Evolutionary conservation across 2,113 vertebrate species (phyloP).

Genomic region (Falco punctatus): DNA sequence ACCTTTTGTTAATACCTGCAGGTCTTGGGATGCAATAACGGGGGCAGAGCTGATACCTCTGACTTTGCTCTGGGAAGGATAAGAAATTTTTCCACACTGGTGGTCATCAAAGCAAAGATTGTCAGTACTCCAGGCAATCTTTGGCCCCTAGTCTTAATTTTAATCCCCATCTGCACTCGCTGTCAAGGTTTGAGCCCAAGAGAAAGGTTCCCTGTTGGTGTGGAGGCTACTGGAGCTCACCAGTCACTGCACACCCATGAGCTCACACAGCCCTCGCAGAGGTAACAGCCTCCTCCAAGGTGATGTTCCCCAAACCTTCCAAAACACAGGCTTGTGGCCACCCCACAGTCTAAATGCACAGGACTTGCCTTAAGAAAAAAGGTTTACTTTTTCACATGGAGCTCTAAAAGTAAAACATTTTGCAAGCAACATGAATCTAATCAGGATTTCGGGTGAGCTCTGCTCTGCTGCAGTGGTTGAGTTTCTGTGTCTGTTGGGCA

Average conservation of each 20-base stretch:
- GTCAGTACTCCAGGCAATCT: not conserved
- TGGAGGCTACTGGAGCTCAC: slow-evolving; percentile 25
- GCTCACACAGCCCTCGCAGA: not conserved
- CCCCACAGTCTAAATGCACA: not conserved
- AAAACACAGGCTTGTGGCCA: not conserved
- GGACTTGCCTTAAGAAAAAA: not conserved
- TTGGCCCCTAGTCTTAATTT: not conserved
- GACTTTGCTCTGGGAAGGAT: not conserved
- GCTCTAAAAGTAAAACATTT: not conserved
- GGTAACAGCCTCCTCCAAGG: slow-evolving; percentile 4
- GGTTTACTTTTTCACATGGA: not conserved
- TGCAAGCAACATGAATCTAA: not conserved
- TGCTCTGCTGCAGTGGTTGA: slow-evolving; percentile 11
- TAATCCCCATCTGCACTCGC: not conserved
- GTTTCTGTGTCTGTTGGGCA: not conserved
- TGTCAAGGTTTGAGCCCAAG: not conserved
- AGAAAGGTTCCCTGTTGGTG: fast-evolving
- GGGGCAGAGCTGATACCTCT: not conserved
- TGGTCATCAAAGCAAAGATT: not conserved
- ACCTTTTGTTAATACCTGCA: not conserved
- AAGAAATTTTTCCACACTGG: not conserved
- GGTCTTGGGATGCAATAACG: not conserved
- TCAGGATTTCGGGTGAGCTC: slow-evolving; percentile 22
- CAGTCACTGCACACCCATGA: not conserved
- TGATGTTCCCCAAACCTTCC: not conserved